A percentile compares a stretch with the other conserved stretches of the same genome.
Evolutionary conservation across 64 coral and sea anemone genomes (phyloP).

Genomic region (Catalaphyllia jardinei): DNA sequence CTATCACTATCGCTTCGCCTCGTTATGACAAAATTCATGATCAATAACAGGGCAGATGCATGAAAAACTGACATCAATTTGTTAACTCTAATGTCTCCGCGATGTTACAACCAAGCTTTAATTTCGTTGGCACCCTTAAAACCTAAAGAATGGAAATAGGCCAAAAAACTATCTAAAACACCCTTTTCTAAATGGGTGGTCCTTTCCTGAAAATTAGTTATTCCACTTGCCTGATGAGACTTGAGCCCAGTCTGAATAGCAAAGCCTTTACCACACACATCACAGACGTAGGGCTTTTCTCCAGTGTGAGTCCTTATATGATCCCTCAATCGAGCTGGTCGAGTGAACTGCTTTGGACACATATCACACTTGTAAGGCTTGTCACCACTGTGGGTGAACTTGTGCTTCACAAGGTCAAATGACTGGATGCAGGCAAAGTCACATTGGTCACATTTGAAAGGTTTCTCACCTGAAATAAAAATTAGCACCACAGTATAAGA

Average conservation of each 20-base stretch:
- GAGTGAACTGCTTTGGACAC: constrained; percentile 96
- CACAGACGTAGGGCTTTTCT: constrained; percentile 91
- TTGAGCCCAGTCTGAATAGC: constrained; percentile 98
- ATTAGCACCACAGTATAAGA: background rate
- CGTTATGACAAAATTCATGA: too few species aligned
- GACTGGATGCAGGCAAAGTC: constrained; percentile 99
- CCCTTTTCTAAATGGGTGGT: background rate
- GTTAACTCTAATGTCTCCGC: too few species aligned
- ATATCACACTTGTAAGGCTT: constrained; percentile 97
- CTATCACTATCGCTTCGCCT: too few species aligned
- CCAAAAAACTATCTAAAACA: too few species aligned
- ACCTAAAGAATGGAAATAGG: too few species aligned
- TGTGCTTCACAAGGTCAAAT: constrained; percentile 97
- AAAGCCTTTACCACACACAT: constrained; percentile 96
- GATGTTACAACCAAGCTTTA: too few species aligned
- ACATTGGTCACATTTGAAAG: constrained; percentile 98
- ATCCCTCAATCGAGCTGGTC: constrained; percentile 88
- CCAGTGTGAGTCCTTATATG: constrained; percentile 97
- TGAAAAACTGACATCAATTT: too few species aligned
- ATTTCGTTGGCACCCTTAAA: too few species aligned
- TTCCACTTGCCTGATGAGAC: constrained; percentile 78
- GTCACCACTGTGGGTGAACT: constrained; percentile 96
- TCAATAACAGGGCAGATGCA: too few species aligned
- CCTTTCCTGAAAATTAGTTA: too few species aligned
- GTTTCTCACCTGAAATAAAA: constrained; percentile 88